Evolutionary conservation across 2,113 vertebrate species (phyloP).

Genomic region (Vombatus ursinus): DNA sequence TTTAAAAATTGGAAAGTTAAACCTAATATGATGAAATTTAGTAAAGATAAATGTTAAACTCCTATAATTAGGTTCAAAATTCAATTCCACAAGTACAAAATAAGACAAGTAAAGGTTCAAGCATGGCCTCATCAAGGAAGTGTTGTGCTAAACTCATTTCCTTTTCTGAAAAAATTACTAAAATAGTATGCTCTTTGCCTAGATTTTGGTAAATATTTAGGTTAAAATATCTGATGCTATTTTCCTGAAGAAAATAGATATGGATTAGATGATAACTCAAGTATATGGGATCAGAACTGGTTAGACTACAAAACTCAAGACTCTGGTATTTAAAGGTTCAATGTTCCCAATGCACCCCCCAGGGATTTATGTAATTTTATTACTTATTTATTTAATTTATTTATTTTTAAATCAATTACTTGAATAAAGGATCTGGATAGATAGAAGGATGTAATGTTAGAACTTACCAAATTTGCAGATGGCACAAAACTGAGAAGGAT

Average conservation of each 20-base stretch:
- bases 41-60: not conserved
- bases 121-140: not conserved
- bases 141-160: not conserved
- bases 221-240: not conserved
- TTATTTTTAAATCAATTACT: not conserved
- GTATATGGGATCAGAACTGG: not conserved
- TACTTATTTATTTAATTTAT: not conserved
- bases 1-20: not conserved
- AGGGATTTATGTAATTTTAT: not conserved
- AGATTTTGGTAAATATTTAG: not conserved
- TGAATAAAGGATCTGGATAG: not conserved
- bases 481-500: not conserved
- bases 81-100: not conserved
- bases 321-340: not conserved
- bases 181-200: not conserved
- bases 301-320: not conserved
- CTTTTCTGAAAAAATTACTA: not conserved
- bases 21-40: not conserved
- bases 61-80: not conserved
- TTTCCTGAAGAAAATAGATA: not conserved
- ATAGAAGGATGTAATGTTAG: not conserved
- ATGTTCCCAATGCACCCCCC: not conserved
- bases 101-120: not conserved
- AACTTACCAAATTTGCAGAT: not conserved
- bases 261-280: not conserved